These are phyloP conservation scores for Amblyraja radiata DNA, from an alignment of 2,797 vertebrate genomes.

Conservation along the genomic window DNA sequence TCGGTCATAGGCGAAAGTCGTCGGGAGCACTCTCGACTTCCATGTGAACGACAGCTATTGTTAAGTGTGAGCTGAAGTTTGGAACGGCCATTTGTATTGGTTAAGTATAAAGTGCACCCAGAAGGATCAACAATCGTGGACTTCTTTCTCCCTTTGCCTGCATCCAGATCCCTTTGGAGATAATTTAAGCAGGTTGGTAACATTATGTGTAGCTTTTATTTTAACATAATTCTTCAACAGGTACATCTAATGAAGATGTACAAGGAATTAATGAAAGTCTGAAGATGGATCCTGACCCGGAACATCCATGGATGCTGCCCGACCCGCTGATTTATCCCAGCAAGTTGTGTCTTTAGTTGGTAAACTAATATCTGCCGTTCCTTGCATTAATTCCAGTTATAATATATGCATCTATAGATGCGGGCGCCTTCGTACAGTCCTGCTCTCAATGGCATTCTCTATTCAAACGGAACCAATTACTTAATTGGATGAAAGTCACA, in stretches of 20 bases:
- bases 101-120: not conserved
- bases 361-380: too few relatives aligned
- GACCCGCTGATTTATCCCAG: too few relatives aligned
- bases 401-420: too few relatives aligned
- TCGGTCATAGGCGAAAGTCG: not conserved
- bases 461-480: not conserved
- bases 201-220: not conserved
- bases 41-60: not conserved
- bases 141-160: not conserved
- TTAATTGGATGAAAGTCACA: not conserved
- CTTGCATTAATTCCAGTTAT: too few relatives aligned
- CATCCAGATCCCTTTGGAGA: not conserved
- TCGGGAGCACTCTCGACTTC: not conserved
- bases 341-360: too few relatives aligned
- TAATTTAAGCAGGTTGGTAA: not conserved
- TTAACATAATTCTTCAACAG: not conserved
- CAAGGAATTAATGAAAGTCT: too few relatives aligned
- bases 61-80: not conserved
- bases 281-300: too few relatives aligned
- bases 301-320: too few relatives aligned
- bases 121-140: not conserved
- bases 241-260: too few relatives aligned
- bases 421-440: not conserved
- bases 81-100: too few relatives aligned
- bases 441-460: not conserved